Conservation (phyloP, 2,113 vertebrate genomes). For the Electrona antarctica region DNA sequence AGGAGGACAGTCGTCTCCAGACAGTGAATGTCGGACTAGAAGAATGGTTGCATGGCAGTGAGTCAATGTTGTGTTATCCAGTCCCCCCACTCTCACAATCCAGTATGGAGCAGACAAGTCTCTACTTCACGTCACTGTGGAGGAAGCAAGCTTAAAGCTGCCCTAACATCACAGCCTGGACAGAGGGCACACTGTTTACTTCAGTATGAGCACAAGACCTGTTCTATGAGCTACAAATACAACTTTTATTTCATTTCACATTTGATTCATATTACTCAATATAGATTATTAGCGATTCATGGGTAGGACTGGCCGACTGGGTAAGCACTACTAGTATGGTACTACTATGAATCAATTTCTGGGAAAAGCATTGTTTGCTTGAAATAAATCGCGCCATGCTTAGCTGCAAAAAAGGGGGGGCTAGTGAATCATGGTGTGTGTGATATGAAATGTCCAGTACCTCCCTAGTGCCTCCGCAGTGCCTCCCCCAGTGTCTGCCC, state of each 20-base stretch:
- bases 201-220: background rate
- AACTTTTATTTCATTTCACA: too few relatives aligned
- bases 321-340: too few relatives aligned
- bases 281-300: conserved; percentile 42
- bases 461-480: too few relatives aligned
- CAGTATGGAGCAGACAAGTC: conserved; percentile 66
- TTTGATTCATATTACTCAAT: conserved; percentile 37
- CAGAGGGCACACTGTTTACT: conserved; percentile 12
- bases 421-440: too few relatives aligned
- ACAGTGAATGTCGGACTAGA: conserved; percentile 50
- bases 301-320: background rate
- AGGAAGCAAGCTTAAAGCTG: conserved; percentile 65
- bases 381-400: too few relatives aligned
- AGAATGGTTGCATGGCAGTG: conserved; percentile 61
- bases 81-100: conserved; percentile 67
- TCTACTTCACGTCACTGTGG: conserved; percentile 56
- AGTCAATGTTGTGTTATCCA: conserved; percentile 70
- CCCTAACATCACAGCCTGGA: conserved; percentile 46
- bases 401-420: too few relatives aligned
- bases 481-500: too few relatives aligned
- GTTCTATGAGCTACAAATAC: too few relatives aligned
- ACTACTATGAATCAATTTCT: too few relatives aligned
- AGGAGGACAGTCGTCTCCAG: conserved; percentile 45
- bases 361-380: too few relatives aligned
- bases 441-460: too few relatives aligned